Base-by-base conservation (phyloP, 2,797 vertebrate genomes). In the Cyprinodon diabolis region DNA sequence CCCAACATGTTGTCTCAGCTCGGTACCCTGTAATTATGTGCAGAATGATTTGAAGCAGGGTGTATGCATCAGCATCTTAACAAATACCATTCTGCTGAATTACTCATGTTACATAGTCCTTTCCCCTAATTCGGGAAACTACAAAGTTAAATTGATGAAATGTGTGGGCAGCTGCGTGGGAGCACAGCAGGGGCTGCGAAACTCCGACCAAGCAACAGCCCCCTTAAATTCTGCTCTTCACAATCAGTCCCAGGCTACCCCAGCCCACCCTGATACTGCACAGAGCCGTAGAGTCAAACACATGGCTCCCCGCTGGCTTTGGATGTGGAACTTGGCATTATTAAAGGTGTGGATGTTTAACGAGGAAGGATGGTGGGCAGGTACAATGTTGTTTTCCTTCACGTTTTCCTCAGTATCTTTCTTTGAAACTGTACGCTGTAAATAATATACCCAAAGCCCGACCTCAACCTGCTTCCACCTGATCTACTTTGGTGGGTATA, bases 331-430 rank as follows among this genome's bases (percentile, higher is more conserved):
- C 81, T 87, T 91, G 87, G 87, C 87, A 76, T 89, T 85, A 91
- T 91, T 89, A 92, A 86, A 66, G 45, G 81, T 89, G 91, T 87
- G 77, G 86, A 90, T 85, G 84, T 91, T 93, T 92, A 91, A 91
- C 71, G 58, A 90, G 90, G 76, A 77, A 77, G 73, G 76, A 85
- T 79, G 82, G 83, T 81, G 87, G 87, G 80, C 80, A 90, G 89
- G 83, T 91, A 86, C 45, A 80, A 78, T 75, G 84, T 85, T 87
- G 86, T 89, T 92, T 91, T 87, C 67, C 82, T 85, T 83, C 76
- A 81, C 80, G 84, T 88, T 87, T 88, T 86, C 79, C 84, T 84
- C 74, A 23, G 62, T 57, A 78, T 79, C 78, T 62, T 66, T 73
- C 80, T 84, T 83, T 78, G 75, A 72, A 86, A 84, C 84, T 81